Evolutionary conservation across 2,888 invertebrate species (phyloP), one percentile per base, ranked within the genome.

Genomic region (Drosophila paucipuncta): DNA sequence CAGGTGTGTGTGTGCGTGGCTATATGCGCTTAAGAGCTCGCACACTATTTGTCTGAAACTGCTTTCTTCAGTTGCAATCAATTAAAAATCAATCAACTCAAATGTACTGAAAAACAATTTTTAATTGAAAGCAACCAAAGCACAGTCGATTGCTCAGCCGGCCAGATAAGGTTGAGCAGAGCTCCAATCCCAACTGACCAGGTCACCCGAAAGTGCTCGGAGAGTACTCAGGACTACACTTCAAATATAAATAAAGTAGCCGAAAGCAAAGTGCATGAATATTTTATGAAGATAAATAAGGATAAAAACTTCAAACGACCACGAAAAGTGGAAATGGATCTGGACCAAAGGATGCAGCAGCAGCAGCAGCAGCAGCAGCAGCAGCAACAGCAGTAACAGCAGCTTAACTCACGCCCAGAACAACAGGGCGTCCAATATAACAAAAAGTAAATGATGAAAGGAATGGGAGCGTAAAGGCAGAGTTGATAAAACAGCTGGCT

Each of bases 21-120:
- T 78, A 61, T 57, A 18, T 58, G 57, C 43, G 59, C 54, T 71
- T 66, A 72, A 76, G 59, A 76, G 80, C 64, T 65, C 57, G 58
- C 63, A 54, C 63, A 54, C 57, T 67, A 69, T 71, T 80, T 80
- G 76, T 76, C 66, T 70, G 54, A 41, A 64, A 50, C 71, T 76
- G 80, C 67, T 73, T 75, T 74, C 78, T 73, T 79, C 83, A 88
- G 85, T 88, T 82, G 82, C 82, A 83, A 90, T 90, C 90, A 87
- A 87, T 87, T 87, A 87, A 90, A 87, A 87, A 87, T 90, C 87
- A 87, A 87, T 90, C 89, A 87, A 88, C 86, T 90, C 83, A 90
- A 90, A 87, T 87, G 90, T 88, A 83, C 83, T 90, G 90, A 85
- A 87, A 88, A 87, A 85, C 90, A 81, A 87, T 88, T 87, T 85